Base-by-base conservation (phyloP, 30 jellyfish, hydroid and myxozoan species). In the Catostylus mosaicus region DNA sequence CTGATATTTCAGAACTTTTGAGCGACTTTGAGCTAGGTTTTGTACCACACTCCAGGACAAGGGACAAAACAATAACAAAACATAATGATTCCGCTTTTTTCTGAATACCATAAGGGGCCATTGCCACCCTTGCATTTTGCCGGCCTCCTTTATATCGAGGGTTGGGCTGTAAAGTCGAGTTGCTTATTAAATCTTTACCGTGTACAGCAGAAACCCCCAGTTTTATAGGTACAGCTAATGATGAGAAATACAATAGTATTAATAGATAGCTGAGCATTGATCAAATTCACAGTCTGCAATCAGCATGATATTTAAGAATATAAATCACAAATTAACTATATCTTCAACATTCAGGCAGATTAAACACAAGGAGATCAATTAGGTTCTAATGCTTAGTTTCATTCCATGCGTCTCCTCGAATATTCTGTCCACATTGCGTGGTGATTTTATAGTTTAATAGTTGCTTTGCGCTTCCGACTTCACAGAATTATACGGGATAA, bases 131-230 rank as follows among this genome's bases (percentile, higher is more conserved):
- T n/a, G n/a, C n/a, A n/a, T n/a, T n/a, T n/a, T n/a, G n/a, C n/a
- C n/a, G n/a, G n/a, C n/a, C n/a, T n/a, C n/a, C n/a, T n/a, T n/a
- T n/a, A n/a, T n/a, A n/a, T n/a, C n/a, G n/a, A n/a, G n/a, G n/a
- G n/a, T n/a, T n/a, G n/a, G n/a, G n/a, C n/a, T n/a, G n/a, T n/a
- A n/a, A n/a, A n/a, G n/a, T n/a, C n/a, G n/a, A n/a, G n/a, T n/a
- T n/a, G n/a, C n/a, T n/a, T n/a, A n/a, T n/a, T n/a, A n/a, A n/a
- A n/a, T n/a, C n/a, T n/a, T n/a, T n/a, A n/a, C n/a, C n/a, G n/a
- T n/a, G n/a, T n/a, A n/a, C n/a, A n/a, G n/a, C n/a, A n/a, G 54
- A 7, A 52, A 52, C 67, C 67, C 67, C 67, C 67, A 52, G 67
- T 52, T 52, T 14, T 26, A 52, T 10, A n/a, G 8, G 29, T n/a